These are phyloP conservation scores for mouse (Mus musculus) DNA, from an alignment of 2,113 vertebrate species.

Conservation along the genomic window GRCm39 chr7:84044001-84044500, in stretches of 20 bases:
- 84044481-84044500: too few species aligned
- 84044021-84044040: neutral
- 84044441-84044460: too few species aligned
- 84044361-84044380: too few species aligned
- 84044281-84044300: too few species aligned
- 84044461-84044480: too few species aligned
- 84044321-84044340: too few species aligned
- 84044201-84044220: too few species aligned
- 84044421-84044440: too few species aligned
- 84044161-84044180: neutral
- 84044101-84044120: rapidly evolving
- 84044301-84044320: too few species aligned
- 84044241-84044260: neutral
- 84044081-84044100: neutral
- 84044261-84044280: neutral
- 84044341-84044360: too few species aligned
- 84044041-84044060: neutral
- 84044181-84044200: neutral
- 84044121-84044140: rapidly evolving
- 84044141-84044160: neutral
- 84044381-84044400: too few species aligned
- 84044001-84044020: neutral
- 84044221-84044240: neutral
- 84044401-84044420: too few species aligned
- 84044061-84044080: neutral